phyloP scores from a whole-genome alignment of 2,888 invertebrate species.

The Brachyptera risi region DNA sequence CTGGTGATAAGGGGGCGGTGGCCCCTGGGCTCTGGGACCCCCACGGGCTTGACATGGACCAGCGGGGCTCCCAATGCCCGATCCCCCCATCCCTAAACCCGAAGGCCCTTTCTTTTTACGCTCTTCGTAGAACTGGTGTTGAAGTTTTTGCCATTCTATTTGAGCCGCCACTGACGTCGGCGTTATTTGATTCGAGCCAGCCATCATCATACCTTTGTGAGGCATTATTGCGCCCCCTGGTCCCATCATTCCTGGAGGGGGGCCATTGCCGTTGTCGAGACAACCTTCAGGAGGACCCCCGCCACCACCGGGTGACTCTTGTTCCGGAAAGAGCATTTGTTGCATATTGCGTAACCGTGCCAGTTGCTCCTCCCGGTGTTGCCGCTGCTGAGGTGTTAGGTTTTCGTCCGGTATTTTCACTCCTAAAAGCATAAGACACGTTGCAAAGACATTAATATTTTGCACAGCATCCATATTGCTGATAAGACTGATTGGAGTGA shows the following conservation, averaged over 20 bases:
- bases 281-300: too few species aligned
- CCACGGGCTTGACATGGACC: constrained; percentile 51
- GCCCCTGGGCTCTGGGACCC: constrained; percentile 54
- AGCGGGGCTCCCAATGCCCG: constrained; percentile 41
- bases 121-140: constrained; percentile 79
- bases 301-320: constrained; percentile 42
- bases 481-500: too few species aligned
- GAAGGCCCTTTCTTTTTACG: constrained; percentile 52
- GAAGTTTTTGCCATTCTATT: constrained; percentile 88
- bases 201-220: constrained; percentile 27
- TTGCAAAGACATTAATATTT: too few species aligned
- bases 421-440: constrained; percentile 46
- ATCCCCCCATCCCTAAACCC: constrained; percentile 49
- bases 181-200: constrained; percentile 29
- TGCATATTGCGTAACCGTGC: constrained; percentile 91
- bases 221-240: constrained; percentile 15
- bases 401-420: constrained; percentile 95
- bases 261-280: constrained; percentile 6
- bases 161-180: constrained; percentile 53
- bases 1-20: constrained; percentile 75
- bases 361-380: constrained; percentile 88
- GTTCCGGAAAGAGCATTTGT: constrained; percentile 86
- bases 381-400: constrained; percentile 91
- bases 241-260: constrained; percentile 6
- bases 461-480: too few species aligned